Base-by-base conservation (phyloP, 1,140 invertebrate genomes). In the Daktulosphaira vitifoliae region DNA sequence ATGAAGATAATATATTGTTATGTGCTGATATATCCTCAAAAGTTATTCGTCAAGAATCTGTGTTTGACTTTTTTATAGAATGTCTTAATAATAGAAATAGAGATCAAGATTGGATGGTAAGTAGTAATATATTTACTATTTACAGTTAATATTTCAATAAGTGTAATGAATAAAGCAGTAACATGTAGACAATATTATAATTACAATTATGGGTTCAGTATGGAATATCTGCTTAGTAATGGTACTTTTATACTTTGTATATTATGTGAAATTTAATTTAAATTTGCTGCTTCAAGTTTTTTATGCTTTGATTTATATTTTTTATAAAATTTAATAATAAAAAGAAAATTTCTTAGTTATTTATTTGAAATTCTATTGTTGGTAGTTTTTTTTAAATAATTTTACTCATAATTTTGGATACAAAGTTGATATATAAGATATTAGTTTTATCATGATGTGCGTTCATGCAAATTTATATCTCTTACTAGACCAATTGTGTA, bases 11-110 rank as follows among this genome's bases (percentile, higher is more conserved):
- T 7, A 78, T 91, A 1, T 71, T 92, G 0, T 77, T 92, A 77
- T 84, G 83, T 53, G 76, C 80, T 1, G 89, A 91, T 74, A 82
- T 90, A 2, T 78, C 82, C 0, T 85, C 88, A 67, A 92, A 92
- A 77, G 78, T 87, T 0, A 81, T 88, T 78, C 73, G 85, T 0
- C 74, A 76, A 1, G 77, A 85, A 42, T 81, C 76, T 0, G 67
- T 80, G 1, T 54, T 73, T 0, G 80, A 87, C 56, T 75, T 87
- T 13, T 52, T 59, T 6, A 15, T 48, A 9, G 15, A 64, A 13
- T 66, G 25, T 49, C 0, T 15, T 18, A 1, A 0, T 3, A 16
- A 37, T n/a, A 62, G 48, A 13, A 25, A 22, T 8, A 42, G 39
- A 33, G 15, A 37, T 20, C 3, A 15, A 8, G 25, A 68, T 62